These are phyloP conservation scores for Mythimna albipuncta DNA, from an alignment of 2,888 invertebrate species.

Conservation along the genomic window DNA sequence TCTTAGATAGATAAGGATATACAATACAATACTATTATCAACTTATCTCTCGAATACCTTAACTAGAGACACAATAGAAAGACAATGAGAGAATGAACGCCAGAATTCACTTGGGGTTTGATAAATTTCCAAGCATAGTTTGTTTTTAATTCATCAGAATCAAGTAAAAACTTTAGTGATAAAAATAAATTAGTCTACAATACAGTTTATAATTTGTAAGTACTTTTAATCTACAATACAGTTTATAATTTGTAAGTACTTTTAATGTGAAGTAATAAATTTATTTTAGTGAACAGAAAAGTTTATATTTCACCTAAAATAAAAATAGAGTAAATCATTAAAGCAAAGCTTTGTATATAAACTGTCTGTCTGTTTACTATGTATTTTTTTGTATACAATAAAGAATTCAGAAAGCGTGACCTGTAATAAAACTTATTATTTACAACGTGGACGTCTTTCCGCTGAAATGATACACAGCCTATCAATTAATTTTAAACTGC, in stretches of 20 bases:
- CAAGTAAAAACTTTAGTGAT: neutral
- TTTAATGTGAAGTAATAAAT: neutral
- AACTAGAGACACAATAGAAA: no score
- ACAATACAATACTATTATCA: no score
- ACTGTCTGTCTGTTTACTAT: no score
- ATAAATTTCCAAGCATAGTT: no score
- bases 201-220: neutral
- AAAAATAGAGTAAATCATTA: slow-evolving; percentile 11
- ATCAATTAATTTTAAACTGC: slow-evolving; percentile 9
- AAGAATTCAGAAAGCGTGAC: neutral
- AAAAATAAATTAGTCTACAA: neutral
- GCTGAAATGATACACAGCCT: neutral
- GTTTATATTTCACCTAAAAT: slow-evolving; percentile 10
- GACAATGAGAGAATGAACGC: no score
- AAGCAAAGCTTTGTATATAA: no score
- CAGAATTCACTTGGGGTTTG: no score
- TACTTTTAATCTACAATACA: neutral
- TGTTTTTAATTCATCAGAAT: neutral
- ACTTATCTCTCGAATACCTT: no score
- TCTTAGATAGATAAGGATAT: no score
- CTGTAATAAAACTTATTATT: slow-evolving; percentile 1
- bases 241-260: neutral
- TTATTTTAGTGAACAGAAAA: neutral
- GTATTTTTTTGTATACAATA: no score
- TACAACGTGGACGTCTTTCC: no score